These are phyloP conservation scores for Noctua fimbriata DNA, from an alignment of 2,888 invertebrate species.

Conservation along the genomic window DNA sequence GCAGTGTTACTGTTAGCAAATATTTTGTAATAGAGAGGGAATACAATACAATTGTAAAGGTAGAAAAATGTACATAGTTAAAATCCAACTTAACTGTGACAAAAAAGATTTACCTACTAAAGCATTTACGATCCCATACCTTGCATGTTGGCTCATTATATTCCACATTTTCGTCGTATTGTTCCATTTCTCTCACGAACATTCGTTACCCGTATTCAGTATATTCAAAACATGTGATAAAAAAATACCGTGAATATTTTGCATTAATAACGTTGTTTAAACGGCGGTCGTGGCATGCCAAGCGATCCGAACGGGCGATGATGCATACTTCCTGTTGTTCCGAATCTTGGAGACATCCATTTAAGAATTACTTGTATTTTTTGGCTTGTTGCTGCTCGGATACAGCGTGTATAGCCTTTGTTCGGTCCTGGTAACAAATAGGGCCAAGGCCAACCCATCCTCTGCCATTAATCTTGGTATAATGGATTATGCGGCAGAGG, in stretches of 20 bases:
- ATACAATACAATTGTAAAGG: background rate
- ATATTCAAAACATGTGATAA: constrained; percentile 51
- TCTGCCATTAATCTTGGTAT: constrained; percentile 55
- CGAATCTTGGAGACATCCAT: constrained; percentile 61
- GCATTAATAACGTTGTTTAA: constrained; percentile 55
- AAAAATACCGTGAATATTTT: constrained; percentile 59
- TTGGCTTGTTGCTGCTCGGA: constrained; percentile 19
- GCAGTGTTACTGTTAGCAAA: constrained; percentile 3
- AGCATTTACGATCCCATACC: constrained; percentile 24
- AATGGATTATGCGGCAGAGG: constrained; percentile 49
- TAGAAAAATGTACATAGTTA: background rate
- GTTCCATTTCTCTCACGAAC: constrained; percentile 59
- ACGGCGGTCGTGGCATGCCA: constrained; percentile 49
- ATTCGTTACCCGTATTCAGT: constrained; percentile 51
- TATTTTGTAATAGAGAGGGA: background rate
- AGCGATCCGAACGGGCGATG: constrained; percentile 59
- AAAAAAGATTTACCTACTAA: background rate
- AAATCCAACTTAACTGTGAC: background rate
- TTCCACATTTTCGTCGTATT: constrained; percentile 47
- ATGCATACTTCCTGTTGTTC: constrained; percentile 65
- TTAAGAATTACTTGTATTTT: constrained; percentile 49
- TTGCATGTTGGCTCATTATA: constrained; percentile 46
- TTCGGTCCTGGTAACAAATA: constrained; percentile 37
- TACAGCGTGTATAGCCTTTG: constrained; percentile 42
- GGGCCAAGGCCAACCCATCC: constrained; percentile 54